Percentiles rank a stretch among this genome's conserved stretches.
phyloP scores from a whole-genome alignment of 2,888 invertebrate genomes.

The Liodrosophila aerea region DNA sequence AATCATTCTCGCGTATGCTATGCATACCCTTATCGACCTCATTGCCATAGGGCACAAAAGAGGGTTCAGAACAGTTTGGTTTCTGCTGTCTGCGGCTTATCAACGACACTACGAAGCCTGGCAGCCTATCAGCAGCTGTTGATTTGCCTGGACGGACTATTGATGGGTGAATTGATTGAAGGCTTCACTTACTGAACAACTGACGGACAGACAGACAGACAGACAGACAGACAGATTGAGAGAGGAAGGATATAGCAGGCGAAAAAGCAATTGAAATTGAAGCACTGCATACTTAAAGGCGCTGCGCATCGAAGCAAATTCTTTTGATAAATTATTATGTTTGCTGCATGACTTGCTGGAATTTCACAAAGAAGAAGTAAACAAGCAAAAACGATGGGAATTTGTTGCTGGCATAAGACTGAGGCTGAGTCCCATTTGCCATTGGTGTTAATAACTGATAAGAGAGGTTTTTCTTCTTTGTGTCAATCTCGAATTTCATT shows the following conservation, averaged over 20 bases:
- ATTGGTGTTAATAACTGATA: too few species aligned
- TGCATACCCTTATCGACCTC: neutral
- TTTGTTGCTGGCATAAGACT: too few species aligned
- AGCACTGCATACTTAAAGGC: too few species aligned
- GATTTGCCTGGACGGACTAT: conserved; percentile 28
- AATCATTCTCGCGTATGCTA: too few species aligned
- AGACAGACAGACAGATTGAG: conserved; percentile 11
- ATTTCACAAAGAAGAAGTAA: too few species aligned
- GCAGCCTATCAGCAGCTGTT: conserved; percentile 29
- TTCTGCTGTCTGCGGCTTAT: conserved; percentile 38
- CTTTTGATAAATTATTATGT: too few species aligned
- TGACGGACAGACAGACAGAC: conserved; percentile 32
- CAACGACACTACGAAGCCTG: conserved; percentile 12
- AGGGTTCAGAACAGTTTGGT: conserved; percentile 4
- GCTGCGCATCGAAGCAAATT: too few species aligned
- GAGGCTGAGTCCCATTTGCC: too few species aligned
- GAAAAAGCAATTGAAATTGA: conserved; percentile 31
- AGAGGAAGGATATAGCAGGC: conserved; percentile 2
- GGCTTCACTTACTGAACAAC: conserved; percentile 33
- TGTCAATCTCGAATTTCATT: too few species aligned
- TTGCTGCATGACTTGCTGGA: too few species aligned
- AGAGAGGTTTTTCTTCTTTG: too few species aligned
- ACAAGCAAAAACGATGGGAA: too few species aligned
- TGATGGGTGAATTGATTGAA: conserved; percentile 36
- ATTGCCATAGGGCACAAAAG: conserved; percentile 2